phyloP scores from a whole-genome alignment of 2,797 vertebrate species.

The Phrynocephalus vlangalii region DNA sequence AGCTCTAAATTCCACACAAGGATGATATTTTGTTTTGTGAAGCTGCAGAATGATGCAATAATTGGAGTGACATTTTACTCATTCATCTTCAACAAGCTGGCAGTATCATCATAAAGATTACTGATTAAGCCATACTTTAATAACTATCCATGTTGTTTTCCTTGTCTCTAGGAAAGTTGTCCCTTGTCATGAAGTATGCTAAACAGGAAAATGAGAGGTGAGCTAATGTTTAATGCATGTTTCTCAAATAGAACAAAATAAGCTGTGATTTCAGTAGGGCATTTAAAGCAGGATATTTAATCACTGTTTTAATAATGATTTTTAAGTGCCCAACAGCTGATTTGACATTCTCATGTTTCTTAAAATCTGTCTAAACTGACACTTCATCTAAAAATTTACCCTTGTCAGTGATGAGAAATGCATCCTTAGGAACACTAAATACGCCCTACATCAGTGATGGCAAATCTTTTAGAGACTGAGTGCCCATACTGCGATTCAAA shows the following conservation, averaged over 20 bases:
- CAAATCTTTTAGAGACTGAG: too few species aligned
- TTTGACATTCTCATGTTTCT: slow-evolving; percentile 38
- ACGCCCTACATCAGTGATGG: neutral
- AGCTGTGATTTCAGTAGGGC: neutral
- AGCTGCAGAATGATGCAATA: slow-evolving; percentile 47
- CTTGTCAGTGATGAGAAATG: rapidly evolving
- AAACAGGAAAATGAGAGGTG: slow-evolving; percentile 52
- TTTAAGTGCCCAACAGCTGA: slow-evolving; percentile 52
- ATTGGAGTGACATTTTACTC: slow-evolving; percentile 59
- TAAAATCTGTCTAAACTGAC: slow-evolving; percentile 22
- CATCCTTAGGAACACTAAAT: slow-evolving; percentile 54
- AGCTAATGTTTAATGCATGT: slow-evolving; percentile 1
- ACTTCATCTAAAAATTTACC: slow-evolving; percentile 26
- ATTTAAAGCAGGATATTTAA: slow-evolving; percentile 50
- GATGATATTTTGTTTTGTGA: slow-evolving; percentile 30
- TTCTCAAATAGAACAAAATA: slow-evolving; percentile 29
- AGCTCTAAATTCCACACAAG: slow-evolving; percentile 43
- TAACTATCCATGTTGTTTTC: slow-evolving; percentile 41
- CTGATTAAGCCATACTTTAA: slow-evolving; percentile 60
- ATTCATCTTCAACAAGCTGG: slow-evolving; percentile 46
- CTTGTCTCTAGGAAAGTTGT: slow-evolving; percentile 17
- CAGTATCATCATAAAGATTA: slow-evolving; percentile 48
- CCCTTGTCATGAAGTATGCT: slow-evolving; percentile 28
- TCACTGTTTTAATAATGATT: slow-evolving; percentile 65
- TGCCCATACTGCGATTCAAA: too few species aligned